Percentiles rank a stretch among this genome's conserved stretches.
Conservation (phyloP, 2,797 vertebrate species). For the Megalops cyprinoides region DNA sequence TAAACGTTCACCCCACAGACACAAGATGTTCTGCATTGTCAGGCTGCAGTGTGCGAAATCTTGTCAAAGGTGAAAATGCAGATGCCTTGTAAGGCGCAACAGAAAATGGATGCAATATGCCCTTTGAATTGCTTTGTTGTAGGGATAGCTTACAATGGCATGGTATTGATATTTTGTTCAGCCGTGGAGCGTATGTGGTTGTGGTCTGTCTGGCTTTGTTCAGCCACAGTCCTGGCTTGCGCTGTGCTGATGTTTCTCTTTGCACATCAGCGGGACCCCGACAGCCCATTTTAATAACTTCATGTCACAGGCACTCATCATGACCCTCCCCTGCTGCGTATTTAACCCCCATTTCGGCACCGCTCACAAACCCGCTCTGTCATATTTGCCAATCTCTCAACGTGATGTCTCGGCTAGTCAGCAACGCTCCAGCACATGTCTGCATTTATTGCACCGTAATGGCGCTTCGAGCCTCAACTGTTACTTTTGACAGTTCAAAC, state of each 20-base stretch:
- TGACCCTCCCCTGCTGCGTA: neutral
- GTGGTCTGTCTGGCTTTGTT: neutral
- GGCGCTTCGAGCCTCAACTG: neutral
- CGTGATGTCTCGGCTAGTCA: neutral
- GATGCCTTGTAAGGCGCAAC: no score
- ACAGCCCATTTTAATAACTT: conserved; percentile 14
- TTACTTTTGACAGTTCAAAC: conserved; percentile 1
- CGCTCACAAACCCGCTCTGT: neutral
- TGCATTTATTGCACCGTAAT: neutral
- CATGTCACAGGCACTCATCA: neutral
- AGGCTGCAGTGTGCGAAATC: no score
- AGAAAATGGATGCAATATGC: no score
- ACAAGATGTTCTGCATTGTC: neutral
- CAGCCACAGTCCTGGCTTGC: neutral
- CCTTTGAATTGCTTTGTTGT: neutral
- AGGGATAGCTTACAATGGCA: neutral
- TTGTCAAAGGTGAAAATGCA: neutral
- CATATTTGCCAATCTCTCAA: neutral
- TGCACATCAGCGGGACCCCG: neutral
- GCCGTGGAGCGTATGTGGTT: no score
- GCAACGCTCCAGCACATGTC: neutral
- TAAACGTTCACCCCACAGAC: no score
- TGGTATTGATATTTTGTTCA: no score
- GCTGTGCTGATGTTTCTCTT: neutral
- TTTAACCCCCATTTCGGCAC: conserved; percentile 4